Base-by-base conservation (phyloP, 2,797 vertebrate genomes). In the Fistularia tabacaria region DNA sequence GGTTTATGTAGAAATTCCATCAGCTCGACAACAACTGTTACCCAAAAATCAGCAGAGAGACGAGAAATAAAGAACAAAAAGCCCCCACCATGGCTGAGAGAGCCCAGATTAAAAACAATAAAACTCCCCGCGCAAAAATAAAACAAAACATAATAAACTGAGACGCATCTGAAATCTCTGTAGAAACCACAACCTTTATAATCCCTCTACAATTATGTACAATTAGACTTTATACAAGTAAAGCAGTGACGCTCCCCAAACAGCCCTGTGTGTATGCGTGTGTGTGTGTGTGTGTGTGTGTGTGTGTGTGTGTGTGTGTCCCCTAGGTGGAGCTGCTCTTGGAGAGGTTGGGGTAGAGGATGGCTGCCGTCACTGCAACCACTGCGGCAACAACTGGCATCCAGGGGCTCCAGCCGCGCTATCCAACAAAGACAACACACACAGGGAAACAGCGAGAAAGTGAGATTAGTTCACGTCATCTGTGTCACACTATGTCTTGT, bases 311-410 rank as follows among this genome's bases (percentile, higher is more conserved):
- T 38, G 46, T 62, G 64, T 38, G 46, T 63, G 11, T 42, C 61
- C 14, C 88, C 93, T 92, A 98, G 79, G 94, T 89, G 87, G 94
- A 92, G 92, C 92, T 93, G 92, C 93, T 95, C 93, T 93, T 97
- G 89, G 93, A 93, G 81, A 97, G 84, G 88, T 93, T 93, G 64
- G 95, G 95, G 86, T 96, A 99, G 89, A 98, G 93, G 90, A 98
- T 90, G 71, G 93, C 93, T 72, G 94, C 94, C 68, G 94, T 95
- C 85, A 95, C 94, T 63, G 93, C 95, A 71, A 97, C 95, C 93
- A 98, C 92, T 88, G 94, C 94, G 71, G 94, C 96, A 85, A 98
- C 90, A 91, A 95, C 91, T 84, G 96, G 94, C 93, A 98, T 94
- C 96, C 96, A 98, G 90, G 94, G 92, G 73, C 88, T 83, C 95